Conservation (phyloP, 1,140 invertebrate genomes). For the Homarus americanus region DNA sequence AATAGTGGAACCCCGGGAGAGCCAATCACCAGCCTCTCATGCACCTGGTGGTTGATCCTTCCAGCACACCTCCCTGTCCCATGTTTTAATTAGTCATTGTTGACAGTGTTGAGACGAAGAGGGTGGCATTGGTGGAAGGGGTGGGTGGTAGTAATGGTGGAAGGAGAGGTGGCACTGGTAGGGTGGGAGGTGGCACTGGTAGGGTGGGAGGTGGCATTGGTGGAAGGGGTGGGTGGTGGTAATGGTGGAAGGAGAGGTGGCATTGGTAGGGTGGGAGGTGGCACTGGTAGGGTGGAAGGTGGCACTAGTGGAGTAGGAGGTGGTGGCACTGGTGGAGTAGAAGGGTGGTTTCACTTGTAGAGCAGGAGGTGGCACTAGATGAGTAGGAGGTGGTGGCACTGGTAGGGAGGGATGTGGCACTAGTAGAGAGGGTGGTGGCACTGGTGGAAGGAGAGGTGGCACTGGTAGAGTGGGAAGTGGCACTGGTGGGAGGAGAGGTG, state of each 20-base stretch:
- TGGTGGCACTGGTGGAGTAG: background rate
- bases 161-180: background rate
- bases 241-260: background rate
- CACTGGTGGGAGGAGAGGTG: too few species aligned
- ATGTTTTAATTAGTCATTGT: constrained; percentile 15
- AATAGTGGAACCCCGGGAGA: background rate
- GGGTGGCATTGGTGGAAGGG: background rate
- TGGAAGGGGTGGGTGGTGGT: background rate
- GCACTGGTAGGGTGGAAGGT: background rate
- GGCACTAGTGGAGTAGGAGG: background rate
- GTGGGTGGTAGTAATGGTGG: background rate
- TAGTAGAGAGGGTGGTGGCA: background rate
- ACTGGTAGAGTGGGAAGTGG: background rate
- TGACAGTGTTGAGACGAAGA: background rate
- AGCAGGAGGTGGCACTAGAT: background rate
- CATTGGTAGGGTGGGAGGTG: background rate
- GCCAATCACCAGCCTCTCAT: background rate
- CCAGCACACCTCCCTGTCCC: background rate
- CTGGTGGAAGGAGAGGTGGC: background rate
- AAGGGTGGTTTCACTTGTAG: background rate
- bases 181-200: background rate
- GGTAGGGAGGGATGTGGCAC: background rate
- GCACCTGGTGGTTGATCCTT: constrained; percentile 15
- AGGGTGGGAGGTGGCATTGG: background rate
- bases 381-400: background rate